phyloP scores from a whole-genome alignment of 2,113 vertebrate species.

The Brachypodius melanocephalos region DNA sequence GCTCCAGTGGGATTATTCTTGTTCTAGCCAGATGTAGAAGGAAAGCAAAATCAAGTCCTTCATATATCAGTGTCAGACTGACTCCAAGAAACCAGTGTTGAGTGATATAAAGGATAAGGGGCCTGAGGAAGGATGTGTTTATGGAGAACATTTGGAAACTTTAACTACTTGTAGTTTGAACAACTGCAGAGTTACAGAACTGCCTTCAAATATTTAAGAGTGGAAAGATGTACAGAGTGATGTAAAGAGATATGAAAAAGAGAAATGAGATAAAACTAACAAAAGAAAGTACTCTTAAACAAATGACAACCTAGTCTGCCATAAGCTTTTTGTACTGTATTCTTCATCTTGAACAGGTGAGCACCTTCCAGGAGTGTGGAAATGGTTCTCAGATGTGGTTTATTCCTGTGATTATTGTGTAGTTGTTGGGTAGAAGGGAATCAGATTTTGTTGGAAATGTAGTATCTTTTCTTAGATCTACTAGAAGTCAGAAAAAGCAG shows the following conservation, averaged over 20 bases:
- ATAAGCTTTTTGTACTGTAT: not conserved
- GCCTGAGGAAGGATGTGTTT: constrained; percentile 59
- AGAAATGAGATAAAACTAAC: not conserved
- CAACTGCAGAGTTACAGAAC: not conserved
- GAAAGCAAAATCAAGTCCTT: constrained; percentile 59
- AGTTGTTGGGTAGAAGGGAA: not conserved
- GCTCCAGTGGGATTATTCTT: constrained; percentile 43
- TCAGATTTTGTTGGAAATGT: not conserved
- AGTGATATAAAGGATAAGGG: constrained; percentile 58
- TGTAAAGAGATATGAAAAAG: not conserved
- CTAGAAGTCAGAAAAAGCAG: not conserved
- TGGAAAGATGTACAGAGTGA: not conserved
- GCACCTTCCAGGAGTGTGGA: not conserved
- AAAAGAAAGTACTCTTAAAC: not conserved
- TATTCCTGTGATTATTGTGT: not conserved
- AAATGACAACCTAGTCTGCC: not conserved
- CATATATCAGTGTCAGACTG: constrained; percentile 49
- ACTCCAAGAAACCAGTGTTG: constrained; percentile 55
- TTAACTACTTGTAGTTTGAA: constrained; percentile 52
- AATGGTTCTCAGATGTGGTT: not conserved
- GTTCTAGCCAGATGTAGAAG: constrained; percentile 43
- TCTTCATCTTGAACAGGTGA: not conserved
- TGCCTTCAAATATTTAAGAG: not conserved
- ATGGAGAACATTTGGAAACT: constrained; percentile 51
- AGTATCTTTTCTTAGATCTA: not conserved